These are phyloP conservation scores for Scelioninae gen. 2 DNA, from an alignment of 2,888 invertebrate genomes.

Conservation along the genomic window DNA sequence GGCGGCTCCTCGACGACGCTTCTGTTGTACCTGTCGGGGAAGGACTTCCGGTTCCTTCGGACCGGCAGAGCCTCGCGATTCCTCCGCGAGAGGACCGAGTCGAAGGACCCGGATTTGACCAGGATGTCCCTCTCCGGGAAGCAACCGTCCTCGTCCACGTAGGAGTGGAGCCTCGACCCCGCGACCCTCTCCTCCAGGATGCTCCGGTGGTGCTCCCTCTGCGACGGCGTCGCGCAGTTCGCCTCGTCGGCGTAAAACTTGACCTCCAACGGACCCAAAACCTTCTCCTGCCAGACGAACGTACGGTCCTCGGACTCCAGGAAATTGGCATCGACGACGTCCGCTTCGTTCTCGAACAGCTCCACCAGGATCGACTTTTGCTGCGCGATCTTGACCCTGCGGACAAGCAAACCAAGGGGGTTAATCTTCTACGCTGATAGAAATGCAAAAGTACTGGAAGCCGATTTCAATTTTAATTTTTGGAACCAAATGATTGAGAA, in stretches of 20 bases:
- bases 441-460: too few species aligned
- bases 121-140: slow-evolving; percentile 70
- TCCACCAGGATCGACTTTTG: slow-evolving; percentile 72
- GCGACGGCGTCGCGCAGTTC: slow-evolving; percentile 80
- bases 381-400: slow-evolving; percentile 71
- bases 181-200: slow-evolving; percentile 70
- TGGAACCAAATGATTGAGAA: too few species aligned
- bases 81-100: slow-evolving; percentile 66
- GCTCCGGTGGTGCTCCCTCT: slow-evolving; percentile 77
- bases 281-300: slow-evolving; percentile 86
- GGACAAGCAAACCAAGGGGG: slow-evolving; percentile 66
- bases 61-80: slow-evolving; percentile 67
- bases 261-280: slow-evolving; percentile 80
- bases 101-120: too few species aligned
- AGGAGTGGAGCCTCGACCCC: slow-evolving; percentile 78
- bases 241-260: slow-evolving; percentile 79
- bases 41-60: slow-evolving; percentile 69
- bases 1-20: slow-evolving; percentile 68
- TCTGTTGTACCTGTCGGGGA: slow-evolving; percentile 71
- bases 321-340: slow-evolving; percentile 70
- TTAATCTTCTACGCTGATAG: too few species aligned
- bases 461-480: too few species aligned
- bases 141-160: slow-evolving; percentile 79
- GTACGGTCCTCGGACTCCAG: slow-evolving; percentile 69
- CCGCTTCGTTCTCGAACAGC: slow-evolving; percentile 70